These are phyloP conservation scores for Thalassoma bifasciatum DNA, from an alignment of 2,113 vertebrate species.

Conservation along the genomic window DNA sequence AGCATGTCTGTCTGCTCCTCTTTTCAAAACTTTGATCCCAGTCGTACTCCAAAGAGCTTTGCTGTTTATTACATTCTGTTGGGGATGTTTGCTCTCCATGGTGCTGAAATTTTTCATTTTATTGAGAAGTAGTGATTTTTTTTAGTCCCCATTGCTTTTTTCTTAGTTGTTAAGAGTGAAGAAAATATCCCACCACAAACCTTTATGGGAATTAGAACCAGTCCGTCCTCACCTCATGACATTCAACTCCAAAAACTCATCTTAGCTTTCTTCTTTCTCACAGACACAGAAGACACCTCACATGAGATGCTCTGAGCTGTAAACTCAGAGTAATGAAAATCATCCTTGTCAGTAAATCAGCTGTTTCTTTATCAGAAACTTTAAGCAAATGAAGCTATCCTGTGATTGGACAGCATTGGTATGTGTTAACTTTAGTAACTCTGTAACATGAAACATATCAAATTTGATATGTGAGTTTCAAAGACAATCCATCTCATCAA, in stretches of 20 bases:
- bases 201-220: not conserved
- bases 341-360: too few species aligned
- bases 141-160: slow-evolving; percentile 1
- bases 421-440: too few species aligned
- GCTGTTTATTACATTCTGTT: not conserved
- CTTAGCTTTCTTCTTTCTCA: not conserved
- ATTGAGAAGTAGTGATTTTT: not conserved
- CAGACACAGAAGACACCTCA: too few species aligned
- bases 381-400: too few species aligned
- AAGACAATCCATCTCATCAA: too few species aligned
- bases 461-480: too few species aligned
- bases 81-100: slow-evolving; percentile 37
- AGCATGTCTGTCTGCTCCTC: not conserved
- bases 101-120: slow-evolving; percentile 34
- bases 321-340: not conserved
- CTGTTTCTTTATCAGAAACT: too few species aligned
- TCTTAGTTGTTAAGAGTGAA: not conserved
- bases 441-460: too few species aligned
- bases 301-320: too few species aligned
- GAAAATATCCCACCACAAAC: not conserved
- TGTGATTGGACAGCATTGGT: too few species aligned
- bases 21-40: not conserved
- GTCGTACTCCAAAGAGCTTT: not conserved
- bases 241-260: not conserved
- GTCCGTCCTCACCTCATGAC: not conserved